Evolutionary conservation across 2,797 vertebrate species (phyloP).

Genomic region (Sparus aurata): DNA sequence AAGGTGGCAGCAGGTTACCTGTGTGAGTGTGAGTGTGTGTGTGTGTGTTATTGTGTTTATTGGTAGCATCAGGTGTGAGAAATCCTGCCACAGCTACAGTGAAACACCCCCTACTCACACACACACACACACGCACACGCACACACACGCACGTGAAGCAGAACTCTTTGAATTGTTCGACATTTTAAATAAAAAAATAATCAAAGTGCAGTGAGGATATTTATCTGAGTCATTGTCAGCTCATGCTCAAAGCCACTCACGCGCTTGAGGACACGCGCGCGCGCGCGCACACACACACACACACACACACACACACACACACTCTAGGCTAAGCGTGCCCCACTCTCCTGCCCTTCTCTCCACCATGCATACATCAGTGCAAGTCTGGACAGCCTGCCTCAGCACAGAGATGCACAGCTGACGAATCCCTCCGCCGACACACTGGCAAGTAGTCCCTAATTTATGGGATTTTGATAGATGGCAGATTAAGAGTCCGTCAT

Average conservation of each 20-base stretch:
- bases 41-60: constrained; percentile 45
- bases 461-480: constrained; percentile 69
- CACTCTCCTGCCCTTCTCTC: constrained; percentile 64
- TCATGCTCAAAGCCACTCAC: constrained; percentile 43
- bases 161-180: constrained; percentile 39
- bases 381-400: constrained; percentile 87
- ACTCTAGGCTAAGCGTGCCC: constrained; percentile 31
- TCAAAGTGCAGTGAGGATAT: constrained; percentile 13
- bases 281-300: not conserved
- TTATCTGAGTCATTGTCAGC: constrained; percentile 55
- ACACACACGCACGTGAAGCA: not conserved
- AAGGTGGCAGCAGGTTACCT: constrained; percentile 40
- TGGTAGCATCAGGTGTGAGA: constrained; percentile 75
- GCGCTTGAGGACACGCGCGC: constrained; percentile 1
- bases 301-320: constrained; percentile 8
- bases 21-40: constrained; percentile 22
- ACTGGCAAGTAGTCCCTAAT: constrained; percentile 84
- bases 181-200: constrained; percentile 27
- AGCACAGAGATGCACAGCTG: constrained; percentile 85
- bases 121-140: constrained; percentile 26
- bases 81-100: constrained; percentile 36
- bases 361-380: constrained; percentile 80
- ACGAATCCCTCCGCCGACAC: constrained; percentile 85
- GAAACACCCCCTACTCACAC: constrained; percentile 35
- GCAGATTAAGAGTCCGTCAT: constrained; percentile 52